phyloP scores from a whole-genome alignment of 2,113 vertebrate genomes.

The Petroica traversi region DNA sequence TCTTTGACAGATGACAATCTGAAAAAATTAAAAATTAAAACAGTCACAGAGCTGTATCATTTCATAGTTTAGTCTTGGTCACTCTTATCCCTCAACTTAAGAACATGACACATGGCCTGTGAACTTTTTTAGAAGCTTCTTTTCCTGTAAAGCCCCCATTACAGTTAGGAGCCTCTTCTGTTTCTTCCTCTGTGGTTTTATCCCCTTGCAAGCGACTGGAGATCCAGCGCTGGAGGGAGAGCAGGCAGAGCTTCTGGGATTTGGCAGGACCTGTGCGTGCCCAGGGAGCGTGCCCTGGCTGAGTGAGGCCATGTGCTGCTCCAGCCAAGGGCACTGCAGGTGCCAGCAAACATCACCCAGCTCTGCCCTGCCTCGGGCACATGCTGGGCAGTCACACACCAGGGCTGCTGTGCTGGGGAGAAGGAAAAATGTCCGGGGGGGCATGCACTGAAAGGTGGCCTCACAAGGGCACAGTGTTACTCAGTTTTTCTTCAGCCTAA shows the following conservation, averaged over 20 bases:
- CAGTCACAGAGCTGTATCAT: neutral
- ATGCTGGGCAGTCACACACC: neutral
- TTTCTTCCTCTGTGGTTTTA: neutral
- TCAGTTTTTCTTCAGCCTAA: conserved; percentile 63
- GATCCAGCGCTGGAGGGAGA: neutral
- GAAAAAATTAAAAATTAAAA: neutral
- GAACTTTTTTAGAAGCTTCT: neutral
- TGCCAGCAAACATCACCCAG: neutral
- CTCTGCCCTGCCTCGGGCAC: neutral
- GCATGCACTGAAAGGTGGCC: conserved; percentile 31
- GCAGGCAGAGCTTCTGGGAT: accelerated
- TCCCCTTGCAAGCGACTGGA: neutral
- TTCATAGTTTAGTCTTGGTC: neutral
- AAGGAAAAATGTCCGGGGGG: neutral
- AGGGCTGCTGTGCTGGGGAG: neutral
- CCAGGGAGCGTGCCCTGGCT: neutral
- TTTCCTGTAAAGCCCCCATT: neutral
- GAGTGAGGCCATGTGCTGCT: neutral
- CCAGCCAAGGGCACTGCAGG: neutral
- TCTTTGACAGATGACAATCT: neutral
- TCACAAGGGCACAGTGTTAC: conserved; percentile 57
- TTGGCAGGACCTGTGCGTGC: accelerated
- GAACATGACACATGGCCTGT: neutral
- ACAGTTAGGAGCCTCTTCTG: neutral
- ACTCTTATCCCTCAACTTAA: too few relatives aligned